A percentile compares a stretch with the other conserved stretches of the same genome.
Conservation (phyloP, 2,888 invertebrate genomes). For the Ferrisia virgata region DNA sequence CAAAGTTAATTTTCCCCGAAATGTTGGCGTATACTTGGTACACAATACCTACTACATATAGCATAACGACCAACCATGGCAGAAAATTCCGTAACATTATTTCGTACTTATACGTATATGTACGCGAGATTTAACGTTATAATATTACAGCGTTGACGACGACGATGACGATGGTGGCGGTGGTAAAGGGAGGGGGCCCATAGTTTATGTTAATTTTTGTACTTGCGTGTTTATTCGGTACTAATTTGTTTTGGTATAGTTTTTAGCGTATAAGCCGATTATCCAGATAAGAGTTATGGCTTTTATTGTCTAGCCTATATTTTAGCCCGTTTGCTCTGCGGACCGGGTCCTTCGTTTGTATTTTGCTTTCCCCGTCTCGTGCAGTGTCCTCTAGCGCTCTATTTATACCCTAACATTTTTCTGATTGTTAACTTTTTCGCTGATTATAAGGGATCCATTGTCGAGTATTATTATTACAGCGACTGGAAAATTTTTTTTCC, state of each 20-base stretch:
- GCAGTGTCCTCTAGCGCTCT: no score
- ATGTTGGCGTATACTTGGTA: no score
- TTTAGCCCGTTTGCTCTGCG: not conserved
- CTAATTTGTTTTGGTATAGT: constrained; percentile 26
- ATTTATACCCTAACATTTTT: not conserved
- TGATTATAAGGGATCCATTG: constrained; percentile 24
- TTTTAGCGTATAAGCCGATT: constrained; percentile 1
- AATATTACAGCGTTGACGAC: no score
- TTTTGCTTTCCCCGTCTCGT: not conserved
- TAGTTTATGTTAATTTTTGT: constrained; percentile 5
- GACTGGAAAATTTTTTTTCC: not conserved
- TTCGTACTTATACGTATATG: not conserved
- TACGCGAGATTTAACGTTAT: not conserved
- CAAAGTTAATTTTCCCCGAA: no score
- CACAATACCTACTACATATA: no score
- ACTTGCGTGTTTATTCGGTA: constrained; percentile 16
- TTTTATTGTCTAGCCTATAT: constrained; percentile 24
- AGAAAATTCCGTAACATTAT: not conserved
- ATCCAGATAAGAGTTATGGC: constrained; percentile 19
- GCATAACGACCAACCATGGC: no score
- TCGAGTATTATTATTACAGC: constrained; percentile 15
- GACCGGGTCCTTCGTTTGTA: not conserved
- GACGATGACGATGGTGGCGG: not conserved
- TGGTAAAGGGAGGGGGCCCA: not conserved
- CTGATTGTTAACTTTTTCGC: constrained; percentile 26